phyloP scores from a whole-genome alignment of 2,113 vertebrate genomes.

The Atractosteus spatula region DNA sequence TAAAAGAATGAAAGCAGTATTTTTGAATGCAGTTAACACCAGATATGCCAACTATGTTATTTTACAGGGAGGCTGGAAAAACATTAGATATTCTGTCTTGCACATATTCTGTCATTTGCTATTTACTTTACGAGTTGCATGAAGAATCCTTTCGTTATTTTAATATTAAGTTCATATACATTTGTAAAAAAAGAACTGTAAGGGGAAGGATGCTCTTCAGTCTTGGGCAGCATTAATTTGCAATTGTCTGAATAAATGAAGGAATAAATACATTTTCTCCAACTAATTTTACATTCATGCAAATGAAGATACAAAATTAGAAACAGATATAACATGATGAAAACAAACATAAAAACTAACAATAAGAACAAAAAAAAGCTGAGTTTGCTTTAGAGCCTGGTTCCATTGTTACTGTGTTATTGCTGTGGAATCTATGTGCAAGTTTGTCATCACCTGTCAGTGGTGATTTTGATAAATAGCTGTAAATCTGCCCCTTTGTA shows the following conservation, averaged over 20 bases:
- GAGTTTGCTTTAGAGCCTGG: conserved; percentile 55
- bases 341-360: conserved; percentile 22
- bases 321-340: conserved; percentile 68
- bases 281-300: conserved; percentile 72
- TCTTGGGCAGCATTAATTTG: conserved; percentile 28
- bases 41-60: no score
- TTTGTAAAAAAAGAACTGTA: no score
- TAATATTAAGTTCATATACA: no score
- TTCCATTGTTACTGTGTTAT: conserved; percentile 52
- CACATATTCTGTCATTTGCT: no score
- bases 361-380: conserved; percentile 41
- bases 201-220: no score
- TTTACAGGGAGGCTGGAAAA: no score
- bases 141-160: neutral
- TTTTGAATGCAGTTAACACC: no score
- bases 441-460: conserved; percentile 63
- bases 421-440: conserved; percentile 62
- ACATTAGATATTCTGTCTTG: no score
- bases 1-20: no score
- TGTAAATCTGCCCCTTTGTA: conserved; percentile 58
- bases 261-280: conserved; percentile 44
- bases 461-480: conserved; percentile 76
- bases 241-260: conserved; percentile 50
- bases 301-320: conserved; percentile 71
- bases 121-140: neutral